These are phyloP conservation scores for Nesoenas mayeri DNA, from an alignment of 2,113 vertebrate genomes.

Conservation along the genomic window DNA sequence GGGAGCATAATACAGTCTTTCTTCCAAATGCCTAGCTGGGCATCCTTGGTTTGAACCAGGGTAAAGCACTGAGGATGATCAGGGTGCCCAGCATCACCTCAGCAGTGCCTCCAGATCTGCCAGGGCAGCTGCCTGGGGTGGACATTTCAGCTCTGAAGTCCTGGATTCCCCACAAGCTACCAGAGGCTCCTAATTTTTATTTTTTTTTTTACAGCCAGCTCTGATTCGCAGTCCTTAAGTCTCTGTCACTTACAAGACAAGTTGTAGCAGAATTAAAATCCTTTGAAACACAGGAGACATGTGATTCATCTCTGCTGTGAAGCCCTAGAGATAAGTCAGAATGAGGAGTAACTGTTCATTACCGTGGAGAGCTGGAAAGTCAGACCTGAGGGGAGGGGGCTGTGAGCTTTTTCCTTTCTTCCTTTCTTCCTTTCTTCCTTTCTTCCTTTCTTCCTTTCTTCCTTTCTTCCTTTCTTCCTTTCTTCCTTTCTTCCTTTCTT, in stretches of 20 bases:
- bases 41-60: not conserved
- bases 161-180: not conserved
- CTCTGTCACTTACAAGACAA: not conserved
- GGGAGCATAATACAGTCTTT: not conserved
- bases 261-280: not conserved
- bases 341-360: not conserved
- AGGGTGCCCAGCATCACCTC: rapidly evolving
- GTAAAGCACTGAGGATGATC: not conserved
- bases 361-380: not conserved
- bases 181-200: not conserved
- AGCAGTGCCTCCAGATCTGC: rapidly evolving
- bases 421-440: too few relatives aligned
- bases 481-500: too few relatives aligned
- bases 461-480: too few relatives aligned
- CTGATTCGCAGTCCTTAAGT: not conserved
- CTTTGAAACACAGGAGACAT: not conserved
- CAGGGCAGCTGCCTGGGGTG: not conserved
- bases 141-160: not conserved
- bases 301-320: not conserved
- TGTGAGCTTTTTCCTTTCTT: not conserved
- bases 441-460: too few relatives aligned
- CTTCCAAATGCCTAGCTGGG: not conserved
- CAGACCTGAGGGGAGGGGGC: rapidly evolving
- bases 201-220: not conserved
- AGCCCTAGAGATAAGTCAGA: not conserved